Conservation (phyloP, 2,888 invertebrate genomes). For the Dendrolimus houi region DNA sequence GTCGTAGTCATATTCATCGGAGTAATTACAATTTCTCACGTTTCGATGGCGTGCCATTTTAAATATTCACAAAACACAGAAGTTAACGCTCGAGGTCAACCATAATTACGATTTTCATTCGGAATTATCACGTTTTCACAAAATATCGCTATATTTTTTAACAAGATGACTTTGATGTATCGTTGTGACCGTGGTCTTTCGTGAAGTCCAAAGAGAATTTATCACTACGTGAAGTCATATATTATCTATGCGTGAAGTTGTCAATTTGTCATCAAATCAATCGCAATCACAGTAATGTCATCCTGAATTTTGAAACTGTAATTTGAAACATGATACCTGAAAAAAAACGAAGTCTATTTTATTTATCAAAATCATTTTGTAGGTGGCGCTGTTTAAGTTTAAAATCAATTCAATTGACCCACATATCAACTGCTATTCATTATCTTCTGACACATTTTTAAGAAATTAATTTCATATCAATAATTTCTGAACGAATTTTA, state of each 20-base stretch:
- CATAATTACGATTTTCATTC: constrained; percentile 20
- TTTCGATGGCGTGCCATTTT: constrained; percentile 92
- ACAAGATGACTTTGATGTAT: constrained; percentile 4
- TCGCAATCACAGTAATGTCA: no score
- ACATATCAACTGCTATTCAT: no score
- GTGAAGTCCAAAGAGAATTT: background rate
- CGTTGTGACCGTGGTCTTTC: no score
- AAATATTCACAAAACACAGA: constrained; percentile 7
- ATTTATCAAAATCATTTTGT: no score
- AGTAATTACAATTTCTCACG: constrained; percentile 88
- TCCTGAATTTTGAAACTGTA: no score
- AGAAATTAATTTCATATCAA: background rate
- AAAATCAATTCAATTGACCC: no score
- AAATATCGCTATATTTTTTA: constrained; percentile 14
- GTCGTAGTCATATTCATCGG: constrained; percentile 94
- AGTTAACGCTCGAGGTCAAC: constrained; percentile 11
- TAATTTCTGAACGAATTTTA: constrained; percentile 1
- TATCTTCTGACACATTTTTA: no score
- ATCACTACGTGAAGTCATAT: background rate
- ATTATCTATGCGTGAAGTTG: no score
- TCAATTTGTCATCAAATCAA: no score
- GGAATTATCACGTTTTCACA: constrained; percentile 14
- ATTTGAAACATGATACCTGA: no score
- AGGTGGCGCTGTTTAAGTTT: no score
- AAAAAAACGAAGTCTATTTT: no score